Conservation (phyloP, 2,797 vertebrate species). For the Allobates femoralis region DNA sequence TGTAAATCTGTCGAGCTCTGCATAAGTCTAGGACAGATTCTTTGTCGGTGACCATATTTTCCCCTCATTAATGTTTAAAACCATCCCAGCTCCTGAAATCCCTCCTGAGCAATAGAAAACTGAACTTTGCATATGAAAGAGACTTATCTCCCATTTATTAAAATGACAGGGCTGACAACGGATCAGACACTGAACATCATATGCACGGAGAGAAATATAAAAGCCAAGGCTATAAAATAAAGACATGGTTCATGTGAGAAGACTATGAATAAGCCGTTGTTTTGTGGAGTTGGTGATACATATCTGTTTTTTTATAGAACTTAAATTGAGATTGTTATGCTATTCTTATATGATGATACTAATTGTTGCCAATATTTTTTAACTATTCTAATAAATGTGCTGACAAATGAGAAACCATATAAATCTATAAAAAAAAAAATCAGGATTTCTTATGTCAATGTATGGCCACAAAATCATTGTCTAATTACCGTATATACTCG, state of each 20-base stretch:
- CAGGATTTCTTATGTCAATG: too few species aligned
- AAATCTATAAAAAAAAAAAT: too few species aligned
- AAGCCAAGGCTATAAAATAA: conserved; percentile 47
- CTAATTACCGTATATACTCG: too few species aligned
- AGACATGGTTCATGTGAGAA: conserved; percentile 2
- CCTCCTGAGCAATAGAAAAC: conserved; percentile 57
- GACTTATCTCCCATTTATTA: conserved; percentile 42
- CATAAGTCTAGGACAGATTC: conserved; percentile 52
- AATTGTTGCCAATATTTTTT: neutral
- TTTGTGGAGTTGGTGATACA: conserved; percentile 13
- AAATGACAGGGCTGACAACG: conserved; percentile 57
- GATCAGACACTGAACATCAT: conserved; percentile 46
- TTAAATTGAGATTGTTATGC: neutral
- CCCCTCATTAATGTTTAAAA: conserved; percentile 56
- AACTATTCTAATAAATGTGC: too few species aligned
- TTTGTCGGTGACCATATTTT: conserved; percentile 62
- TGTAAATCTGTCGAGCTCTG: conserved; percentile 40
- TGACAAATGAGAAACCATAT: too few species aligned
- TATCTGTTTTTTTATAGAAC: neutral
- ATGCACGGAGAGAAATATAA: conserved; percentile 46
- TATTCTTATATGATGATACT: neutral
- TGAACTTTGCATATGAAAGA: conserved; percentile 60
- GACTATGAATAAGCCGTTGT: conserved; percentile 17
- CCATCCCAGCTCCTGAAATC: conserved; percentile 55
- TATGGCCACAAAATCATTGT: too few species aligned